Evolutionary conservation across 2,888 invertebrate species (phyloP), one percentile per base, ranked within the genome.

Genomic region (Drosophila heteroneura): DNA sequence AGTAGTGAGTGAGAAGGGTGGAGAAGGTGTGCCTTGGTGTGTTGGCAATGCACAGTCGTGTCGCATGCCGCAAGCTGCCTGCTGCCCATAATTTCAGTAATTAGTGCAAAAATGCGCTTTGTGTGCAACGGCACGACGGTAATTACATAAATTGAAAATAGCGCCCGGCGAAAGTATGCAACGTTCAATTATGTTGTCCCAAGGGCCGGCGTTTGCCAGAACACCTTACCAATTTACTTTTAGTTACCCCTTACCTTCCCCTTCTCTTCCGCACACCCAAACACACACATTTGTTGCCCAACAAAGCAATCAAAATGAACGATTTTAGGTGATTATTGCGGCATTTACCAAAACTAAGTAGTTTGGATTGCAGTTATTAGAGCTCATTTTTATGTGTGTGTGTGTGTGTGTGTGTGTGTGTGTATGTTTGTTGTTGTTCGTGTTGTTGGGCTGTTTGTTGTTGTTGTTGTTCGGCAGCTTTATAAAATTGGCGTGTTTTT

Each of bases 401-500:
- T 61, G 9, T 16, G 47, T 51, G 35, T 16, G 30, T 30, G 54
- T 61, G 9, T 62, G 22, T 41, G 22, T 41, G 19, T 33, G 10
- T 44, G 33, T 56, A 6, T 49, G 56, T 53, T n/a, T 47, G 30
- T 44, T 47, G 52, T 54, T 62, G 51, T 33, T 54, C 69, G 52
- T 41, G 52, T 54, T 62, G 47, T 33, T 54, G 70, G 52, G 5
- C 14, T 14, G 7, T 22, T 16, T 47, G 39, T 51, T 51, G 49
- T 54, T 60, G 60, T 54, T 60, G 60, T n/a, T 59, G 58, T 30
- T 54, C 1, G 22, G 22, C 32, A 82, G 77, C 74, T 85, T 85
- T 90, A 88, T 85, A 74, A 85, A 90, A 85, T 85, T 85, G 62
- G 77, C 80, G 67, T 85, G 75, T 82, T 77, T 79, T 74, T 61